Evolutionary conservation across 2,888 invertebrate genomes (phyloP), one percentile per base, ranked within the genome.

Genomic region (Criorhina ranunculi): DNA sequence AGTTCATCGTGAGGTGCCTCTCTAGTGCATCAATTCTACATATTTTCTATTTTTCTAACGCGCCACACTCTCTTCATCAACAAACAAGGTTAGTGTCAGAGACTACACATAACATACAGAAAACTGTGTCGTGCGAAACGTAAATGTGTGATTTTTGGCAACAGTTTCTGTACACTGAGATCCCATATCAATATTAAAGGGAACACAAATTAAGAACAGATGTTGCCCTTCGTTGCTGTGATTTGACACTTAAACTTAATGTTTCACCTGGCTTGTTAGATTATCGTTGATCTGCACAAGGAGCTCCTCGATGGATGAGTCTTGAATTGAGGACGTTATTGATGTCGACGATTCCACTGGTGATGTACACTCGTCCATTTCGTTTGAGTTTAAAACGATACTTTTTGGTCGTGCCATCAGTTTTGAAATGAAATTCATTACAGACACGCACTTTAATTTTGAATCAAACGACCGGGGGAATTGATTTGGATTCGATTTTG

Each of bases 391-490:
- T 67, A 88, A 55, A 40, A 87, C 86, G 77, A 89, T 87, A 88
- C 90, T 91, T 69, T 88, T 89, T 46, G 91, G 89, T 49, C 91
- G 90, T 86, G 90, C 90, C 62, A 91, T 90, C 15, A 91, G 86
- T 87, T 90, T 91, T 11, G 91, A 89, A 87, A 91, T 88, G 86
- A 91, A 91, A 88, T 91, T 90, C 91, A 91, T 91, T 66, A 55
- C 57, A 33, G 46, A 46, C 35, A 46, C 40, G 17, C 57, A 70
- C 46, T 44, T 59, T 29, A 72, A 67, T 51, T 40, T 57, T 12
- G 60, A 77, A 67, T 77, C 78, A 67, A 77, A 83, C 53, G 29
- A 72, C 51, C 46, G 57, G 44, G 51, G 31, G 55, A 77, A 69
- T 73, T 69, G 69, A 73, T 70, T 75, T 53, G 37, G 44, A 46